Percentiles rank a stretch among this genome's conserved stretches.
phyloP scores from a whole-genome alignment of 2,888 invertebrate genomes.

The Periphyllus acericola region DNA sequence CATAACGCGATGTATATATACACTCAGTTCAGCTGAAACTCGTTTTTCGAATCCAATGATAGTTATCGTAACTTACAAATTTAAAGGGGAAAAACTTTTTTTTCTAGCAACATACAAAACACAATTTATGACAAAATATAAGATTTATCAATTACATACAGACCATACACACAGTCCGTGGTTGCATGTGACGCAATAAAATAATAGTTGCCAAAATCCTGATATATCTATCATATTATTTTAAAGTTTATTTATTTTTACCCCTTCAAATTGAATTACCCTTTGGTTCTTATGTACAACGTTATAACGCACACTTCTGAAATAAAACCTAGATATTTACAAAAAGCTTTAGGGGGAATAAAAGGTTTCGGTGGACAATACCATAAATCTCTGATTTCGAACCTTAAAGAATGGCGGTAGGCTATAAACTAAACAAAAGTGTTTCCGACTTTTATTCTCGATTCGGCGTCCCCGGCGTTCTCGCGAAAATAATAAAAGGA shows the following conservation, averaged over 20 bases:
- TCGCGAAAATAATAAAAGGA: constrained; percentile 45
- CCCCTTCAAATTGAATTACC: constrained; percentile 13
- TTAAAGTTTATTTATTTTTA: background rate
- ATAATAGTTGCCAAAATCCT: constrained; percentile 1
- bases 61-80: background rate
- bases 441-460: constrained; percentile 52
- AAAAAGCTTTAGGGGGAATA: constrained; percentile 35
- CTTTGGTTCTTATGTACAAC: background rate
- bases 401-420: constrained; percentile 29
- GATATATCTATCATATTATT: too few relatives aligned
- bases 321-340: constrained; percentile 37
- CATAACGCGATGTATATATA: too few relatives aligned
- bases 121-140: background rate
- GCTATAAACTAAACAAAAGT: constrained; percentile 57
- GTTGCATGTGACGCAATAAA: background rate
- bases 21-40: too few relatives aligned
- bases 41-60: background rate
- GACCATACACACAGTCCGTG: background rate
- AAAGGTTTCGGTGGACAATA: constrained; percentile 30
- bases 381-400: constrained; percentile 47
- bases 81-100: background rate
- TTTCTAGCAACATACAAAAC: background rate
- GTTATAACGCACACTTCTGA: background rate
- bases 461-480: constrained; percentile 18
- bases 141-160: background rate